Evolutionary conservation across 1,140 invertebrate genomes (phyloP), one percentile per base, ranked within the genome.

Genomic region (Hycleus phaleratus): DNA sequence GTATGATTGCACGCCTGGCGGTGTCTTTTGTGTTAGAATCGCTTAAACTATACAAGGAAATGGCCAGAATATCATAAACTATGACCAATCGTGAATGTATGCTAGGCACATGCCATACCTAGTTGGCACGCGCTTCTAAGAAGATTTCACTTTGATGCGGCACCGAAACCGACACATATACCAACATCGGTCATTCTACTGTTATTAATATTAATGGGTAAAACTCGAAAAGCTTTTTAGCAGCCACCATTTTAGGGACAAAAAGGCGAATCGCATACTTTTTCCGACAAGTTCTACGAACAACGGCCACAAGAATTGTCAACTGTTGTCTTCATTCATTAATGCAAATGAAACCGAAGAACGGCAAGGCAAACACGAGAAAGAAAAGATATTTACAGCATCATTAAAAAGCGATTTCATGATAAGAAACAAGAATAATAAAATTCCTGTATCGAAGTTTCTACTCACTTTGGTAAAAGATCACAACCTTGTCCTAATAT

Each of bases 401-500:
- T 18, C 32, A 32, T 5, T 32, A 32, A 5, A 32, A 32, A 32
- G 32, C 4, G 32, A 42, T 42, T 42, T 42, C 10, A 42, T 42
- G 5, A 10, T 32, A 26, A 49, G 2, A 26, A 49, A 38, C 3
- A 49, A 39, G 18, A 18, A 18, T 18, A 18, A 18, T 18, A 18
- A 18, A 18, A 18, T 18, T 18, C 18, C 18, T 18, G 18, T 18
- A 32, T 11, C 48, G 32, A 32, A 49, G 12, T 32, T 12, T 39
- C 9, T 45, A 63, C 65, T 79, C 78, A 89, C 87, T 85, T 87
- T n/a, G 88, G 88, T 59, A 88, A 78, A 43, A 90, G 82, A 71
- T 91, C 87, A 56, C 85, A 88, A 10, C 88, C 88, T 71, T 88
- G 86, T 42, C 82, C 83, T 86, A 91, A 88, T 26, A 90, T 82